phyloP scores from a whole-genome alignment of 2,888 invertebrate genomes.

The Unio delphinus region DNA sequence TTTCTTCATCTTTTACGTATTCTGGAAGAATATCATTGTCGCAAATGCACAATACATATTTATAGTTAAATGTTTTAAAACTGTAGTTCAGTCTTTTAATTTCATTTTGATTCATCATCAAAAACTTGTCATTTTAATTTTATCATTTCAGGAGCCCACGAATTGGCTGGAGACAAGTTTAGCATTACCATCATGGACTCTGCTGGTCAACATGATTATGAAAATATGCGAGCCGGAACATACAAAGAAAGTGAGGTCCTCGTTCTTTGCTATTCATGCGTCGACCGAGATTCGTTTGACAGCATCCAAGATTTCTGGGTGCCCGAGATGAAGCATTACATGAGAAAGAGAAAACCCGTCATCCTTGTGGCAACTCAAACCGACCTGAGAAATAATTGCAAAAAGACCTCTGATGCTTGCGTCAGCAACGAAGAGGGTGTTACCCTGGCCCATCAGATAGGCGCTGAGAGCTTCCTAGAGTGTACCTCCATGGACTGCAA shows the following conservation, averaged over 20 bases:
- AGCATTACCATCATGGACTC: slow-evolving; percentile 52
- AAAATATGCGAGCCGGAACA: slow-evolving; percentile 42
- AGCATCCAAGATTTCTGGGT: slow-evolving; percentile 55
- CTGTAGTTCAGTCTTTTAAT: no score
- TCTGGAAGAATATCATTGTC: no score
- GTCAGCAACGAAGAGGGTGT: slow-evolving; percentile 42
- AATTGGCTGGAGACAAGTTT: slow-evolving; percentile 53
- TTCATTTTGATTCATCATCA: no score
- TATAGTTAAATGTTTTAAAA: no score
- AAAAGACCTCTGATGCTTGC: slow-evolving; percentile 5
- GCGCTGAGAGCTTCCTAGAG: slow-evolving; percentile 53
- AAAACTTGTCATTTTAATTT: no score
- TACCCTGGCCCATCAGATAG: slow-evolving; percentile 47
- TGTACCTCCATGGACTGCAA: slow-evolving; percentile 48
- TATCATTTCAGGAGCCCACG: background rate
- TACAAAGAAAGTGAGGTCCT: slow-evolving; percentile 54
- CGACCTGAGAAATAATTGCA: slow-evolving; percentile 37
- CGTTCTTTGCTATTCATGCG: slow-evolving; percentile 53
- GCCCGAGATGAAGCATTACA: slow-evolving; percentile 47
- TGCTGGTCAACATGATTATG: slow-evolving; percentile 56
- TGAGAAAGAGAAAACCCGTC: slow-evolving; percentile 42
- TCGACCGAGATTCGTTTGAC: slow-evolving; percentile 49
- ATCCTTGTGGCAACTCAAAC: slow-evolving; percentile 57
- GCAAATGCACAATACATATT: no score
- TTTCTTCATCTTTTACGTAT: no score